Base-by-base conservation (phyloP, 2,113 vertebrate species). In the Axis porcinus region DNA sequence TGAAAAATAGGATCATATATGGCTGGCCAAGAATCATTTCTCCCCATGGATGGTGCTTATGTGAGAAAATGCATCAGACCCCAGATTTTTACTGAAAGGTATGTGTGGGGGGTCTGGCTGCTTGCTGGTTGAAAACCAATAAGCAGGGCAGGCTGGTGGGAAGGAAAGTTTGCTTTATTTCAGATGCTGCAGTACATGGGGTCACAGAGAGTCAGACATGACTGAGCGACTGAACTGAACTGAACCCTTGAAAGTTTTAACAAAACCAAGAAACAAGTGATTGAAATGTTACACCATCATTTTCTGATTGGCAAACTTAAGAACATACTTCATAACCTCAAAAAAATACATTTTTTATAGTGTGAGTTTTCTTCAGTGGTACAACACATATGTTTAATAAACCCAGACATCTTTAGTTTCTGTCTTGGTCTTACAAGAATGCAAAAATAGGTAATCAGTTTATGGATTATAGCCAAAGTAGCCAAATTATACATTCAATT, bases 1-100 rank as follows among this genome's bases (percentile, higher is more conserved):
- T 98, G 94, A 97, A 97, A 97, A 93, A 74, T 78, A 43, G 8
- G 50, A 74, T 76, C 36, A 81, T 43, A 13, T 67, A 4, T 70
- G 60, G 55, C 74, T 96, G 13, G 91, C 58, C 28, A 88, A 98
- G 91, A 52, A 94, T 78, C 43, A n/a, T 79, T 97, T 94, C 89
- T 97, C 64, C 43, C 55, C 60, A 52, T 76, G 87, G 94, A n/a
- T 82, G 64, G 91, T 95, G 57, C 36, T 86, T 97, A 95, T 85
- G 47, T 0, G 97, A 95, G 79, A 92, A 94, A 88, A 64, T 90
- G 52, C 45, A 91, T 83, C 7, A 70, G n/a, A 95, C 58, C 74
- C 91, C 30, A 97, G 95, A 96, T 23, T 40, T n/a, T 70, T 70
- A 40, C n/a, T 70, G 67, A 70, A 70, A 40, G n/a, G 5, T 70